Evolutionary conservation across 2,888 invertebrate genomes (phyloP), one percentile per base, ranked within the genome.

Genomic region (Watsonalla cultraria): DNA sequence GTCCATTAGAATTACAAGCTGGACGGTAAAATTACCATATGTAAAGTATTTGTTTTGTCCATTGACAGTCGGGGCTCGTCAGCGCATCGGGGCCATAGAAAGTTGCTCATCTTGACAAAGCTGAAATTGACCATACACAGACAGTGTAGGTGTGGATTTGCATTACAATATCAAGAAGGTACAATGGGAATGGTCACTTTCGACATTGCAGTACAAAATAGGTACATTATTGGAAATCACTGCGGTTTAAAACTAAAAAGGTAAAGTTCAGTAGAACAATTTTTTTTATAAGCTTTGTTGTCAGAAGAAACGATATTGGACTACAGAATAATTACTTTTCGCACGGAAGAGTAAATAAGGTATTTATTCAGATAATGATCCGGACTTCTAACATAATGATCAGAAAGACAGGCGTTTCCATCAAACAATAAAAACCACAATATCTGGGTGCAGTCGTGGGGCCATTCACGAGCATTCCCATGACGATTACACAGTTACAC

Each of bases 61-160:
- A 82, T 85, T 83, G 77, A 65, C 74, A 84, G 76, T 81, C 82
- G 65, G 59, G 75, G 65, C 75, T 69, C 69, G 74, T 76, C 60
- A 59, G 59, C 59, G 58, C 75, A 86, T 76, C 68, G 80, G 74
- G 86, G 86, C 58, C 86, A 68, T 80, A 86, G 88, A 89, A 89
- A 89, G 88, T 82, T 69, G 62, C 61, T 67, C 76, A 80, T 82
- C 78, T 84, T 78, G 76, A 84, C 86, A 82, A 82, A 79, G 72
- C 76, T 74, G 72, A 82, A 85, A 84, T 86, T 84, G 80, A 81
- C 85, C 82, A 80, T 74, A 79, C 68, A 67, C 57, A 61, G 60
- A 53, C 57, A 63, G 65, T 66, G 69, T 74, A 76, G 74, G 77
- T 67, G 78, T 74, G 67, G 66, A 84, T 87, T 86, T 83, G 79